Conservation (phyloP, 1,140 invertebrate species). For the Orchestia grillus region DNA sequence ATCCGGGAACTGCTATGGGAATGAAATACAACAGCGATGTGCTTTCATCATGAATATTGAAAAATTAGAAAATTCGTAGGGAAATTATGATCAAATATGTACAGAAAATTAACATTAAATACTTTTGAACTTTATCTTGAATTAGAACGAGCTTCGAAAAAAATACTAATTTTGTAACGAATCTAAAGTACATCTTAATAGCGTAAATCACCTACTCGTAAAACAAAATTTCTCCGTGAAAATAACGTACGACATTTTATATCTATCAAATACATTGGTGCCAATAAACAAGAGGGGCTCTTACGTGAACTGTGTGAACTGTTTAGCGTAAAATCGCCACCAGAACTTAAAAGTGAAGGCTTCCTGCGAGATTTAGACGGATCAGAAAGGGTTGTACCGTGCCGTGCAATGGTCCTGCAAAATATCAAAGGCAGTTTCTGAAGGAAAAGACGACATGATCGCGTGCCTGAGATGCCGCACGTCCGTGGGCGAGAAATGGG, state of each 20-base stretch:
- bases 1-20: not conserved
- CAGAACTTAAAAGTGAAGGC: not conserved
- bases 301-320: not conserved
- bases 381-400: not conserved
- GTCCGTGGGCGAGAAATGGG: slow-evolving; percentile 24
- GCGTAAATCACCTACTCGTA: not conserved
- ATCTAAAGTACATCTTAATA: not conserved
- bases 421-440: not conserved
- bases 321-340: not conserved
- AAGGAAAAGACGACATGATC: slow-evolving; percentile 11
- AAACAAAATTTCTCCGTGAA: not conserved
- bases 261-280: not conserved
- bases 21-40: not conserved
- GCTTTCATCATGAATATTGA: not conserved
- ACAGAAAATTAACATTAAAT: too few species aligned
- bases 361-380: not conserved
- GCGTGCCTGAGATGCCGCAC: slow-evolving; percentile 25
- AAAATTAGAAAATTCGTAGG: not conserved
- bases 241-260: not conserved
- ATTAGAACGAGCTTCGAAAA: not conserved
- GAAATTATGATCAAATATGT: not conserved
- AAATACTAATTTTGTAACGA: not conserved
- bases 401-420: not conserved
- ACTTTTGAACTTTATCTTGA: not conserved
- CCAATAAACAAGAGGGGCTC: not conserved